These are phyloP conservation scores for Drosophila micromelanica DNA, from an alignment of 1,140 invertebrate species.

Conservation along the genomic window DNA sequence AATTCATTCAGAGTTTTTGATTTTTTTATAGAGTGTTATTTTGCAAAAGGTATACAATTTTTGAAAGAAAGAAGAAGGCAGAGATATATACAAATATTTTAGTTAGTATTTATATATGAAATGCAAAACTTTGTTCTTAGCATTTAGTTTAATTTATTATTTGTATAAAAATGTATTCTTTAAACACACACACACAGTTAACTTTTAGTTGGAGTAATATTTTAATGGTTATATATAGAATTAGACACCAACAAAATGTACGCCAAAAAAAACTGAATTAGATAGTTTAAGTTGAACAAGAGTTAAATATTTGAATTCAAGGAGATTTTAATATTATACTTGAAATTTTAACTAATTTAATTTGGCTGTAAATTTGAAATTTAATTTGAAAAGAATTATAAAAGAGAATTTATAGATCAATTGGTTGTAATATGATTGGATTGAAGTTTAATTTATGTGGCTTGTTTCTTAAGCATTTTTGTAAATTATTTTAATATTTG, in stretches of 20 bases:
- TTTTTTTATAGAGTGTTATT: conserved; percentile 27
- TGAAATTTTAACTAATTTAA: conserved; percentile 39
- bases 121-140: conserved; percentile 56
- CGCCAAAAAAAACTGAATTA: conserved; percentile 53
- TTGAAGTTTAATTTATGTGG: conserved; percentile 9
- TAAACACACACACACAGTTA: conserved; percentile 59
- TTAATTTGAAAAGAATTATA: conserved; percentile 37
- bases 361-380: conserved; percentile 8
- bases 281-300: conserved; percentile 54
- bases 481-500: neutral
- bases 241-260: conserved; percentile 68
- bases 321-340: conserved; percentile 22
- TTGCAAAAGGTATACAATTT: conserved; percentile 63
- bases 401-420: conserved; percentile 30
- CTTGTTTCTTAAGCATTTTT: conserved; percentile 18
- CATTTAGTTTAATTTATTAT: conserved; percentile 33
- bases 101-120: conserved; percentile 64
- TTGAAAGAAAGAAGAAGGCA: conserved; percentile 77
- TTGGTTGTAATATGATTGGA: conserved; percentile 24
- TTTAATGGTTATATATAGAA: conserved; percentile 44
- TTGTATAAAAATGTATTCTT: conserved; percentile 42
- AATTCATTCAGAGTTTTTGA: conserved; percentile 62
- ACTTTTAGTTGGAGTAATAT: conserved; percentile 58
- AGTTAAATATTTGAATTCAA: conserved; percentile 39
- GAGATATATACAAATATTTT: conserved; percentile 81